Evolutionary conservation across 2,888 invertebrate species (phyloP).

Genomic region (Macrophya alboannulata): DNA sequence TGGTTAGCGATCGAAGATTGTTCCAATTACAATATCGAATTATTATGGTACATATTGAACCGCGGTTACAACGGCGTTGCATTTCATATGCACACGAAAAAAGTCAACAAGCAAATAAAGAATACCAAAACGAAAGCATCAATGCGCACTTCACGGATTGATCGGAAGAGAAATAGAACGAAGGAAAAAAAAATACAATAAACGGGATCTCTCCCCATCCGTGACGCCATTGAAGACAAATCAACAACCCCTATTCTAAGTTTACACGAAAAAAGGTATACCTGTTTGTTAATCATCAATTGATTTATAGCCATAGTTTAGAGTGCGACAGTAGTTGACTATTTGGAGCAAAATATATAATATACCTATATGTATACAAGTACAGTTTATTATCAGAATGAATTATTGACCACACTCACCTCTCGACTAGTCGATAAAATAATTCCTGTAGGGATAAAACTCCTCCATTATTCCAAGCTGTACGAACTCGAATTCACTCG

Average conservation of each 20-base stretch:
- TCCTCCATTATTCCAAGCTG: constrained; percentile 15
- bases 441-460: background rate
- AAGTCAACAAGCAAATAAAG: background rate
- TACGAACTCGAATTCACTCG: background rate
- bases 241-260: background rate
- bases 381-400: background rate
- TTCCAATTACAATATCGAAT: constrained; percentile 24
- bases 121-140: background rate
- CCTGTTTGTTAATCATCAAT: background rate
- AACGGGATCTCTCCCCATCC: background rate
- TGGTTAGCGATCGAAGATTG: constrained; percentile 24
- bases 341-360: background rate
- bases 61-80: background rate
- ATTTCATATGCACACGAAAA: background rate
- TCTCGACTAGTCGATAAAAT: constrained; percentile 4
- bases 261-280: background rate
- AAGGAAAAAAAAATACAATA: background rate
- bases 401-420: constrained; percentile 19
- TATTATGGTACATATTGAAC: background rate
- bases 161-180: background rate
- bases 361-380: background rate
- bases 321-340: background rate
- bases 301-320: background rate
- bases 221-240: background rate
- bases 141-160: background rate